Evolutionary conservation across 2,113 vertebrate species (phyloP).

Genomic region (Phrynocephalus versicolor): DNA sequence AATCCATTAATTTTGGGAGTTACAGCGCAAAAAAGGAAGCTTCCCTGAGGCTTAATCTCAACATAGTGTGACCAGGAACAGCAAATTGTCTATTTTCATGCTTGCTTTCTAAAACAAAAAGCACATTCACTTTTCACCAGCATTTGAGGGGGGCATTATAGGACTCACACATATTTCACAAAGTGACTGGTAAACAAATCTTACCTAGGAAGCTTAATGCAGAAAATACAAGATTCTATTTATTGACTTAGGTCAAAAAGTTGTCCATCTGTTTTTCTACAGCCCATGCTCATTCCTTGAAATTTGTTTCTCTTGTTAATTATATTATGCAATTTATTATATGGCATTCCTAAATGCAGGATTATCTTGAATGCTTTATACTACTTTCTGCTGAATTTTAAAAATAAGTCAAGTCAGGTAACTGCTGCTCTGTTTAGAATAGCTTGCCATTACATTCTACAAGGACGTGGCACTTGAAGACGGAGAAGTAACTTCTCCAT

Average conservation of each 20-base stretch:
- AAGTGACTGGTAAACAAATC: background rate
- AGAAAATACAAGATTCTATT: background rate
- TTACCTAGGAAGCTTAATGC: background rate
- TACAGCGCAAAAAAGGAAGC: too few relatives aligned
- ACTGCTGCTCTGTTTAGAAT: too few relatives aligned
- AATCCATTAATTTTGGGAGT: too few relatives aligned
- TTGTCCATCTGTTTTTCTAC: background rate
- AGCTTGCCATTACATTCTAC: too few relatives aligned
- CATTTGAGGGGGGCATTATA: background rate
- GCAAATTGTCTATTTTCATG: background rate
- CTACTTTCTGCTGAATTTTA: background rate
- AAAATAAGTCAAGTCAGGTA: background rate
- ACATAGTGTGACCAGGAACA: background rate
- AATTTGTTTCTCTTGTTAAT: background rate
- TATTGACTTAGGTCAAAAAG: background rate
- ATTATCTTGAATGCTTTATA: too few relatives aligned
- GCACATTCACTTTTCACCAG: background rate
- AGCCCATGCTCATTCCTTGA: background rate
- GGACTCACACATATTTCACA: background rate
- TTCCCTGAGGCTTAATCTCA: background rate
- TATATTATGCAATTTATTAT: too few relatives aligned
- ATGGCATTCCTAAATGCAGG: too few relatives aligned
- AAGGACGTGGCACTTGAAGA: too few relatives aligned
- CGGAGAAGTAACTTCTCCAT: background rate
- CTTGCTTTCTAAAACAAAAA: background rate